phyloP scores from a whole-genome alignment of 2,888 invertebrate genomes.

The Trichogramma dendrolimi region DNA sequence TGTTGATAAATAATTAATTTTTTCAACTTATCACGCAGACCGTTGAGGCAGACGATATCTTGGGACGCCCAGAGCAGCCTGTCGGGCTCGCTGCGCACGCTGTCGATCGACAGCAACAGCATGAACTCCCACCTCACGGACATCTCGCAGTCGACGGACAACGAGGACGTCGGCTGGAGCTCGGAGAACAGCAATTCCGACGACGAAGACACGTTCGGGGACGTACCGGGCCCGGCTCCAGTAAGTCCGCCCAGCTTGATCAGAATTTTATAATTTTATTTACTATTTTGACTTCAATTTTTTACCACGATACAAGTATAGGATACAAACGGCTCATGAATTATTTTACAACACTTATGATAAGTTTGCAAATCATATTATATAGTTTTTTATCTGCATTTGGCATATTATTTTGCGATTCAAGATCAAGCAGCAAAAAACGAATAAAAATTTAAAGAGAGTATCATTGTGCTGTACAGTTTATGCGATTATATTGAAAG shows the following conservation, averaged over 20 bases:
- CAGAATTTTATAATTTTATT: too few relatives aligned
- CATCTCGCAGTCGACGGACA: constrained; percentile 53
- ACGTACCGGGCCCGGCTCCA: constrained; percentile 56
- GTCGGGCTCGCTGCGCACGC: constrained; percentile 48
- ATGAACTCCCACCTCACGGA: constrained; percentile 48
- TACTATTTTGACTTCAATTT: too few relatives aligned
- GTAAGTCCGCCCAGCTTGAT: constrained; percentile 47
- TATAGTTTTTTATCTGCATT: too few relatives aligned
- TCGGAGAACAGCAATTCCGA: constrained; percentile 89
- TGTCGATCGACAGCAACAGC: constrained; percentile 48
- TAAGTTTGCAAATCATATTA: too few relatives aligned
- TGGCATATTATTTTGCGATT: too few relatives aligned
- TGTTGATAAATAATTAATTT: not conserved
- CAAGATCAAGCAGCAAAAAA: too few relatives aligned
- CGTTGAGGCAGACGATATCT: constrained; percentile 72
- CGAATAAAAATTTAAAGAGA: too few relatives aligned
- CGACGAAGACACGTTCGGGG: constrained; percentile 71
- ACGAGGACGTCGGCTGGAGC: constrained; percentile 79
- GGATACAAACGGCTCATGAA: too few relatives aligned
- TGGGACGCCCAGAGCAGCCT: constrained; percentile 64
- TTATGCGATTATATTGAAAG: too few relatives aligned
- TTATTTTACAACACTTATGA: too few relatives aligned
- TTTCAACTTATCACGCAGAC: constrained; percentile 52
- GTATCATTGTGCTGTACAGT: too few relatives aligned
- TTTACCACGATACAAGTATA: too few relatives aligned